phyloP scores from a whole-genome alignment of 2,888 invertebrate genomes.

The Nemurella pictetii region DNA sequence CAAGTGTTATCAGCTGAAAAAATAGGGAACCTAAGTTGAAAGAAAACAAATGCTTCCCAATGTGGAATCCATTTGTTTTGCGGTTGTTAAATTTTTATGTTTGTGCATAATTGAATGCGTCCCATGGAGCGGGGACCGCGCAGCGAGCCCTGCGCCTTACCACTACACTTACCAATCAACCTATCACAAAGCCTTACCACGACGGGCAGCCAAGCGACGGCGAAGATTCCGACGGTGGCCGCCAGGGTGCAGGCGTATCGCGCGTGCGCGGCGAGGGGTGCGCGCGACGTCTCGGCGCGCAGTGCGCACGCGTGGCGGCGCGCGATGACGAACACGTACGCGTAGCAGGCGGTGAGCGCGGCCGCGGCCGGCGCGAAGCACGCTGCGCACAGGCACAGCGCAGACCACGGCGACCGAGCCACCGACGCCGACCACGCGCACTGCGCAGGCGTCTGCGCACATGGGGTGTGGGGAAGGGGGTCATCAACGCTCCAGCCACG shows the following conservation, averaged over 20 bases:
- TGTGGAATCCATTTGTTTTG: background rate
- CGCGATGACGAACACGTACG: conserved; percentile 65
- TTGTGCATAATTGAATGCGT: too few species aligned
- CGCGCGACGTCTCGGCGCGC: conserved; percentile 58
- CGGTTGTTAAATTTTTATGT: too few species aligned
- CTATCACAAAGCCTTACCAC: too few species aligned
- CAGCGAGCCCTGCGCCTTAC: too few species aligned
- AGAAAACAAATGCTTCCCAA: background rate
- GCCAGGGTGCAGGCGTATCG: conserved; percentile 65
- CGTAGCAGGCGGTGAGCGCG: conserved; percentile 62
- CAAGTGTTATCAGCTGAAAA: too few species aligned
- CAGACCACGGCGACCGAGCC: conserved; percentile 53
- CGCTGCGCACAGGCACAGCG: conserved; percentile 56
- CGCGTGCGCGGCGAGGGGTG: conserved; percentile 63
- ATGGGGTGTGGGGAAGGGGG: background rate
- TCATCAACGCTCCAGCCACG: too few species aligned
- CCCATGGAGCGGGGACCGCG: too few species aligned
- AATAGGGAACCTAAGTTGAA: too few species aligned
- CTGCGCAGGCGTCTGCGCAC: conserved; percentile 37
- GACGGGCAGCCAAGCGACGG: conserved; percentile 64
- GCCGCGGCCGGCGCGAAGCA: conserved; percentile 64
- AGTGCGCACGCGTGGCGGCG: conserved; percentile 54
- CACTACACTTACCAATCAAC: too few species aligned
- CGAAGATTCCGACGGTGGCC: conserved; percentile 64
- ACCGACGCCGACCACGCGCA: conserved; percentile 58